Evolutionary conservation across 2,113 vertebrate species (phyloP), one percentile per base, ranked within the genome.

Genomic region (Bubo blakistoni): DNA sequence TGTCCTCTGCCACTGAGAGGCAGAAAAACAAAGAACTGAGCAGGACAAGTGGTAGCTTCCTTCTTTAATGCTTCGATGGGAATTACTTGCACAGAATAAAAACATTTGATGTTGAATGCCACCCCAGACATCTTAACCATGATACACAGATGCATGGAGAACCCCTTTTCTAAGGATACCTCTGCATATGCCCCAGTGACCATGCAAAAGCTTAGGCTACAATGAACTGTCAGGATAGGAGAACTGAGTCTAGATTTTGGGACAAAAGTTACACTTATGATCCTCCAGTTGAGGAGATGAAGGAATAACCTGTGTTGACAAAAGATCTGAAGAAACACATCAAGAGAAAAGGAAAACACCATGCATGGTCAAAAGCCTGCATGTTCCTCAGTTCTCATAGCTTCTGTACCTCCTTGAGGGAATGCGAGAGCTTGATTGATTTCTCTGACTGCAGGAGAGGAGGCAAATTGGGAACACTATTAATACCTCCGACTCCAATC

Each of bases 241-340:
- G 15, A 66, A 30, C 52, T 19, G 29, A 87, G 19, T 20, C 69
- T 44, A 67, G 54, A 18, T 62, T 90, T 90, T 34, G 44, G 15
- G 16, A 27, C 16, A 78, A 62, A 94, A 81, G 40, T 81, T 26
- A n/a, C 13, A 46, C 6, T 69, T 54, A 22, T 0, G 6, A 38
- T 54, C 29, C 26, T 40, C 13, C 65, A 66, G 10, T 2, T 55
- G 74, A 61, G 29, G 24, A 77, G 58, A 46, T 30, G 79, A 52
- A 81, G 12, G 21, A 83, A 80, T 44, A 65, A 77, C 9, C 3
- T 0, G 0, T 9, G 9, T 12, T 2, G 1, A n/a, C 42, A 65
- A 36, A 89, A 86, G 15, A 70, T 7, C 42, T 36, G 25, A 83
- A 71, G 29, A 55, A 66, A 78, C 58, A 81, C 70, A 82, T 49